Evolutionary conservation across 2,113 vertebrate species (phyloP), one percentile per base, ranked within the genome.

Genomic region (Toxostoma redivivum): DNA sequence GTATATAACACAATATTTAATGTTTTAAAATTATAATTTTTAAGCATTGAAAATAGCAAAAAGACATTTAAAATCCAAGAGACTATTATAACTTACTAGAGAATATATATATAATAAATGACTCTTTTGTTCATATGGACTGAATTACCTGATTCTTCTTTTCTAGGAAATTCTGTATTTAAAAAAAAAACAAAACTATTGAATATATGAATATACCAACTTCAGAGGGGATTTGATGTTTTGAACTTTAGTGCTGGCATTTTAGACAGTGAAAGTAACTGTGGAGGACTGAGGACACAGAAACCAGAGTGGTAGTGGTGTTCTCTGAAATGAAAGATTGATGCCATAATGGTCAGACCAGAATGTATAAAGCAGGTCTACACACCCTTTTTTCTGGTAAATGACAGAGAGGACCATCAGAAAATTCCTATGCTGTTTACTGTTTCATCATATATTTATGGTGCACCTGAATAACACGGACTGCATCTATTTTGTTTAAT

Each of bases 1-100:
- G 98, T 98, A 98, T 97, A 98, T 98, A 98, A 97, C 95, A 96
- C 90, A 97, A 76, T 98, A 98, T 97, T 98, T 98, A 98, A 97
- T 97, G 97, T 98, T 98, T 98, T 98, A 97, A 98, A 98, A 98
- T 97, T 98, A 98, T 98, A 95, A 98, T 98, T 98, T 98, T 98
- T 98, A 98, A 98, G 97, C 97, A 97, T 97, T 98, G 97, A 98
- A 98, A 97, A 97, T 97, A 97, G 97, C 93, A 97, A 98, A 98
- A 97, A 95, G 82, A 98, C 96, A 97, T 98, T 98, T 98, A 97
- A 98, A 98, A 98, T 97, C 94, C 93, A 95, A 98, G 84, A 98
- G 96, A 93, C 95, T 98, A 98, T 97, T 97, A 98, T 97, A 94
- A 98, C 94, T 98, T 98, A 98, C 93, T 98, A 98, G 97, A 98